Evolutionary conservation across 2,888 invertebrate genomes (phyloP).

Genomic region (Linnaemya vulpina): DNA sequence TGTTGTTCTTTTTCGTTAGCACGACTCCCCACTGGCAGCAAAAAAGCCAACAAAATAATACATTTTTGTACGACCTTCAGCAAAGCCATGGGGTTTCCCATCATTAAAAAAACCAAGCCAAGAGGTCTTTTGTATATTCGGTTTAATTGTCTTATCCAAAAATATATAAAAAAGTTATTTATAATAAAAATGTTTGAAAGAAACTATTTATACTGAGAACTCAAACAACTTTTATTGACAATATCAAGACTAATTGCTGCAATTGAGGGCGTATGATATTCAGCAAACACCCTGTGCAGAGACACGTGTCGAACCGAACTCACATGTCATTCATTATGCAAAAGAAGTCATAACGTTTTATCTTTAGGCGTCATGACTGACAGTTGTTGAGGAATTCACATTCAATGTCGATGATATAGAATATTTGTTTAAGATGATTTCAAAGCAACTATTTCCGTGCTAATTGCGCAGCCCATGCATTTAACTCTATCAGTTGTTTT

Average conservation of each 20-base stretch:
- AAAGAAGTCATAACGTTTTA: not conserved
- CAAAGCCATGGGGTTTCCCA: slow-evolving; percentile 58
- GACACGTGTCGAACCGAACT: slow-evolving; percentile 38
- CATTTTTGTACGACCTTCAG: slow-evolving; percentile 23
- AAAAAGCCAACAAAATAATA: not conserved
- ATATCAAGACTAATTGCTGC: not conserved
- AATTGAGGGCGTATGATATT: not conserved
- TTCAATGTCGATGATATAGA: no score
- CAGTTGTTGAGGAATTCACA: no score
- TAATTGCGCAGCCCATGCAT: no score
- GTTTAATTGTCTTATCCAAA: not conserved
- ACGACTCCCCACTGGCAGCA: slow-evolving; percentile 34
- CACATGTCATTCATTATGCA: slow-evolving; percentile 17
- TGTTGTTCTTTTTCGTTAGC: not conserved
- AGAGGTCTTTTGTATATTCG: not conserved
- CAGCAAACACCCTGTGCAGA: not conserved
- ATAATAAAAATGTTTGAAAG: no score
- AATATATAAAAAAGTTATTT: not conserved
- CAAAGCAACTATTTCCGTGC: no score
- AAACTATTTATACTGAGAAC: not conserved
- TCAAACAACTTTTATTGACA: not conserved
- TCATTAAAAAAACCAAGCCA: slow-evolving; percentile 28
- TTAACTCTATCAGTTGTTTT: no score
- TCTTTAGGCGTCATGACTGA: no score
- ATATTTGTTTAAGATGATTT: no score